These are phyloP conservation scores for Andrena bicolor DNA, from an alignment of 2,888 invertebrate species.

Conservation along the genomic window DNA sequence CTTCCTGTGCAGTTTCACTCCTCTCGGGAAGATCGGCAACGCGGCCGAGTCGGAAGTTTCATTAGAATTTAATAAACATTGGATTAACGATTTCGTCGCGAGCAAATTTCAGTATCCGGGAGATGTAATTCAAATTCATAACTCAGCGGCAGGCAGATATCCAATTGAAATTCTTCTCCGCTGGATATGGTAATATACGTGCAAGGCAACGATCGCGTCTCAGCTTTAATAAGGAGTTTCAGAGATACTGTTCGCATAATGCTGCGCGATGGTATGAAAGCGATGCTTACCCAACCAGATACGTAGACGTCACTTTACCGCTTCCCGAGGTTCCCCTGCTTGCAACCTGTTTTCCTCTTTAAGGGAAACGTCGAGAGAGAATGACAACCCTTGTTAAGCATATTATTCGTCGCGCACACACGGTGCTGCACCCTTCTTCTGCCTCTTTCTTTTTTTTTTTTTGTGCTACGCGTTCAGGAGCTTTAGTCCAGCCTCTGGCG, in stretches of 20 bases:
- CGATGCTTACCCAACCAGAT: constrained; percentile 15
- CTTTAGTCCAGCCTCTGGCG: neutral
- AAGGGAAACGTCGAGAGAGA: neutral
- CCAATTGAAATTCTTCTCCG: neutral
- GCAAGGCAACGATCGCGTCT: constrained; percentile 24
- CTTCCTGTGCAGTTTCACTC: neutral
- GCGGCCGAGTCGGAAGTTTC: neutral
- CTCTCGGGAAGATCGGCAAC: neutral
- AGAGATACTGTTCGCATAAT: constrained; percentile 18
- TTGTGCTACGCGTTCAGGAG: constrained; percentile 18
- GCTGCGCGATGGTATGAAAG: neutral
- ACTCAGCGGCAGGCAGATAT: constrained; percentile 6
- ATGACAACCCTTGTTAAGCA: constrained; percentile 24
- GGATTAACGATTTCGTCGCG: neutral
- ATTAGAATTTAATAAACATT: neutral
- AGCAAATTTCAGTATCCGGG: neutral
- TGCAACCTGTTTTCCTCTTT: neutral
- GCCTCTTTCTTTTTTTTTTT: neutral
- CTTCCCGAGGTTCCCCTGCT: neutral
- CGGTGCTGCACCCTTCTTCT: neutral
- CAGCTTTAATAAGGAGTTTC: constrained; percentile 26
- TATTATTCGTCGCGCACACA: constrained; percentile 1
- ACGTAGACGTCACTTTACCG: neutral
- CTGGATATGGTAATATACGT: constrained; percentile 11
- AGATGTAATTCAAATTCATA: constrained; percentile 13